Evolutionary conservation across 2,888 invertebrate species (phyloP).

Genomic region (Drosophila greeni): DNA sequence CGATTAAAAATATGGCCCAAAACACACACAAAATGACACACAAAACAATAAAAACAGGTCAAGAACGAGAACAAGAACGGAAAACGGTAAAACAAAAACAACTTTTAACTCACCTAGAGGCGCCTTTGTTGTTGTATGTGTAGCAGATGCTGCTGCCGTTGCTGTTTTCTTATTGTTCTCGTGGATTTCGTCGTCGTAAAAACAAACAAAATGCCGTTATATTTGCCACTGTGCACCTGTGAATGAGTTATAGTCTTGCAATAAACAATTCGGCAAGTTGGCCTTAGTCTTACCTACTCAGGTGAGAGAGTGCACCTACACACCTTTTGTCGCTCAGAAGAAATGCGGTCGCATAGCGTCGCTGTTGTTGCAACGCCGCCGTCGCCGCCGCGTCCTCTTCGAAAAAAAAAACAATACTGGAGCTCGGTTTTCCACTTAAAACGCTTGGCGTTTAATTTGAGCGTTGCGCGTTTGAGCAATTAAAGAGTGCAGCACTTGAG

Average conservation of each 20-base stretch:
- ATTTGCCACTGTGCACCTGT: constrained; percentile 14
- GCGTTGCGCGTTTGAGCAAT: constrained; percentile 28
- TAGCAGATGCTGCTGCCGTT: constrained; percentile 2
- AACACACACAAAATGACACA: constrained; percentile 7
- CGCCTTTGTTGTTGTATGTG: constrained; percentile 9
- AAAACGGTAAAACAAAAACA: constrained; percentile 36
- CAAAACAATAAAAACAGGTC: constrained; percentile 13
- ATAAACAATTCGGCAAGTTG: constrained; percentile 46
- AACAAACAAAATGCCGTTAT: constrained; percentile 25
- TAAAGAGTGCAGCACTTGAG: constrained; percentile 10
- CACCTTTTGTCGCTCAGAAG: constrained; percentile 41
- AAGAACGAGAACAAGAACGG: constrained; percentile 23
- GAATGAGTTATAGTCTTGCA: constrained; percentile 23
- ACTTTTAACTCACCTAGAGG: constrained; percentile 30
- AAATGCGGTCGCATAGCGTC: constrained; percentile 62
- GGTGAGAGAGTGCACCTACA: constrained; percentile 15
- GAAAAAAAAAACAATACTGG: constrained; percentile 1
- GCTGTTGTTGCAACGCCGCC: constrained; percentile 45
- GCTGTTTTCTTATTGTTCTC: constrained; percentile 9
- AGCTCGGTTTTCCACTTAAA: not conserved
- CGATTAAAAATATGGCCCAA: constrained; percentile 29
- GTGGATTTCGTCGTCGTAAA: constrained; percentile 23
- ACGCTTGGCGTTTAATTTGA: constrained; percentile 1
- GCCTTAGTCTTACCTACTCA: constrained; percentile 19
- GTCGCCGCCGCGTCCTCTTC: constrained; percentile 49